phyloP scores from a whole-genome alignment of 2,888 invertebrate species.

The Diarsia brunnea region DNA sequence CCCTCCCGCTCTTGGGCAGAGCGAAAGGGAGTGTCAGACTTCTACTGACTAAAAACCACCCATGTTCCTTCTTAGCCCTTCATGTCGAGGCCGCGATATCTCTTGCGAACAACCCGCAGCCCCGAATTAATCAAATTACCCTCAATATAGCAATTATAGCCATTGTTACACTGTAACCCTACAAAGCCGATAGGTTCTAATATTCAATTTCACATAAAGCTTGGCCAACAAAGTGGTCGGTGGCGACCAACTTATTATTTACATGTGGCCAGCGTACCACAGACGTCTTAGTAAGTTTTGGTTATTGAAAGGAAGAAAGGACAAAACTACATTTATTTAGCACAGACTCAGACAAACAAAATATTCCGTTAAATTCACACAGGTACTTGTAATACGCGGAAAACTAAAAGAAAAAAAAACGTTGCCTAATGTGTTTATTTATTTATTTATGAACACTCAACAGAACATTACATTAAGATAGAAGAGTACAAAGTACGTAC shows the following conservation, averaged over 20 bases:
- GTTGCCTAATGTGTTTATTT: neutral
- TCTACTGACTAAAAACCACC: too few species aligned
- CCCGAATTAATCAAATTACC: neutral
- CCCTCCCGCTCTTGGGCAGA: too few species aligned
- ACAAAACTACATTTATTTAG: neutral
- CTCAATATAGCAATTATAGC: neutral
- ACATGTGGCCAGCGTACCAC: neutral
- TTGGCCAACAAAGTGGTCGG: neutral
- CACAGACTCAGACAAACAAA: too few species aligned
- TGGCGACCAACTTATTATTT: neutral
- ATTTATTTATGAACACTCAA: too few species aligned
- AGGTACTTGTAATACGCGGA: neutral
- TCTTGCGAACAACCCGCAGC: too few species aligned
- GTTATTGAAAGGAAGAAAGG: neutral
- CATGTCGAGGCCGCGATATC: too few species aligned
- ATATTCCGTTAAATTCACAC: neutral
- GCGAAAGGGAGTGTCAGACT: too few species aligned
- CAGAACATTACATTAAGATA: too few species aligned
- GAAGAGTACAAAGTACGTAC: too few species aligned
- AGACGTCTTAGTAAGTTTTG: neutral
- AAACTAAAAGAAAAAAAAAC: neutral
- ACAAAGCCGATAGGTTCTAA: neutral
- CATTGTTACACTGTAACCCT: neutral
- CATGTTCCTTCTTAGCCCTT: too few species aligned
- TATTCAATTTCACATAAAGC: constrained; percentile 6